Percentiles rank a stretch among this genome's conserved stretches.
Evolutionary conservation across 1,140 invertebrate species (phyloP).

Genomic region (Drosophila albomicans): DNA sequence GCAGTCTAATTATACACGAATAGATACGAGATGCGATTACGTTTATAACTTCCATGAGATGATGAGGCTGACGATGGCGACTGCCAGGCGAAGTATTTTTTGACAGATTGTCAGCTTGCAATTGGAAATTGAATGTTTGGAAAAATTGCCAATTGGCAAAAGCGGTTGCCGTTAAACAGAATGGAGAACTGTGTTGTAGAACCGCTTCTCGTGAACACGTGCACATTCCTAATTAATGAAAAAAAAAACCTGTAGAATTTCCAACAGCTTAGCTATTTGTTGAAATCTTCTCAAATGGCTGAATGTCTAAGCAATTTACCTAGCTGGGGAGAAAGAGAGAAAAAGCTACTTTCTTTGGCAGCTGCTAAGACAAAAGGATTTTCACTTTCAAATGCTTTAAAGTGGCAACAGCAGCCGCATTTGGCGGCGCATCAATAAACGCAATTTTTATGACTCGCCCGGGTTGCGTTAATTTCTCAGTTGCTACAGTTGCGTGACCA

Average conservation of each 20-base stretch:
- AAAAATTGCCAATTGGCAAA: constrained; percentile 36
- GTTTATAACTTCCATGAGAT: not conserved
- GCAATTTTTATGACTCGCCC: constrained; percentile 73
- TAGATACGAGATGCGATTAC: constrained; percentile 19
- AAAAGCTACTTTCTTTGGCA: constrained; percentile 24
- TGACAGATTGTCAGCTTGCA: constrained; percentile 47
- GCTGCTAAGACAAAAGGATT: constrained; percentile 61
- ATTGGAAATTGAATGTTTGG: constrained; percentile 20
- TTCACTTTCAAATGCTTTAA: constrained; percentile 41
- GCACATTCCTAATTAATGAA: constrained; percentile 66
- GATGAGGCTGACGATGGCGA: constrained; percentile 18
- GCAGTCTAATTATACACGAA: constrained; percentile 67
- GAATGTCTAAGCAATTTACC: not conserved
- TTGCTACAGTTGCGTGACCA: constrained; percentile 78
- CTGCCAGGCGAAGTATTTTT: constrained; percentile 40
- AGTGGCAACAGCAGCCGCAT: constrained; percentile 49
- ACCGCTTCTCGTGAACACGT: constrained; percentile 54
- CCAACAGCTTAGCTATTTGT: constrained; percentile 11
- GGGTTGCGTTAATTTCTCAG: constrained; percentile 66
- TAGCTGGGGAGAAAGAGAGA: not conserved
- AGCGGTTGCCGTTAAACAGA: constrained; percentile 1
- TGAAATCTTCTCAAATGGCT: not conserved
- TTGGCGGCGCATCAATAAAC: constrained; percentile 78
- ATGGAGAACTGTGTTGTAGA: constrained; percentile 3
- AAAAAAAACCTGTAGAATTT: constrained; percentile 71